Evolutionary conservation across 1,140 invertebrate species (phyloP).

Genomic region (Drosophila nasuta): DNA sequence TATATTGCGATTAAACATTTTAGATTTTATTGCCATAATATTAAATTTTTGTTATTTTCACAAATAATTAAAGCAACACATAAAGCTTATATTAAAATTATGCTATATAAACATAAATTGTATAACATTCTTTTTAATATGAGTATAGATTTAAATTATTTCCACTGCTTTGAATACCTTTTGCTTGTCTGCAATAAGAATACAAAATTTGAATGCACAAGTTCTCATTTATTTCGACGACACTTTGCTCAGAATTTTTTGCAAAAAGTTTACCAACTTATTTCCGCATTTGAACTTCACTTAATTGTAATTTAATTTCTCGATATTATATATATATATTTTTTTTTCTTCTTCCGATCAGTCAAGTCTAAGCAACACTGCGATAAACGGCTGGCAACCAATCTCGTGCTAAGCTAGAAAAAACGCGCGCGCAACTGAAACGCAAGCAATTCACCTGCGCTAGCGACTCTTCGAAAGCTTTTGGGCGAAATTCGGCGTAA

Average conservation of each 20-base stretch:
- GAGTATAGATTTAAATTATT: neutral
- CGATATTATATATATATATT: neutral
- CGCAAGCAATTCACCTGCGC: slow-evolving; percentile 37
- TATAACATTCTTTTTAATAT: neutral
- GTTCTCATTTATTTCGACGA: neutral
- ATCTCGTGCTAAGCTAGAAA: slow-evolving; percentile 34
- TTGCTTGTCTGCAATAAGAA: slow-evolving; percentile 9
- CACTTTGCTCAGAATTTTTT: neutral
- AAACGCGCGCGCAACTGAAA: slow-evolving; percentile 66
- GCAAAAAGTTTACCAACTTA: neutral
- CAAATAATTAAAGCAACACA: too few species aligned
- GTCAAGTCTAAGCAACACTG: neutral
- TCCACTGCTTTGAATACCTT: slow-evolving; percentile 18
- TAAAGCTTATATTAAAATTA: too few species aligned
- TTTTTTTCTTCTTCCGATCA: neutral
- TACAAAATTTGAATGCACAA: neutral
- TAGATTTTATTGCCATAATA: too few species aligned
- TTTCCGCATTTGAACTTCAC: slow-evolving; percentile 18
- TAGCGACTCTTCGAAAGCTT: slow-evolving; percentile 20
- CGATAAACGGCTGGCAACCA: slow-evolving; percentile 25
- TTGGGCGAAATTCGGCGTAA: slow-evolving; percentile 23
- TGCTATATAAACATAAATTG: too few species aligned
- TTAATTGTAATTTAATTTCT: neutral
- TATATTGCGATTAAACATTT: too few species aligned
- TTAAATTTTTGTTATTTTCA: too few species aligned